A percentile compares a stretch with the other conserved stretches of the same genome.
phyloP scores from a whole-genome alignment of 2,797 vertebrate genomes.

The Momotus momota region DNA sequence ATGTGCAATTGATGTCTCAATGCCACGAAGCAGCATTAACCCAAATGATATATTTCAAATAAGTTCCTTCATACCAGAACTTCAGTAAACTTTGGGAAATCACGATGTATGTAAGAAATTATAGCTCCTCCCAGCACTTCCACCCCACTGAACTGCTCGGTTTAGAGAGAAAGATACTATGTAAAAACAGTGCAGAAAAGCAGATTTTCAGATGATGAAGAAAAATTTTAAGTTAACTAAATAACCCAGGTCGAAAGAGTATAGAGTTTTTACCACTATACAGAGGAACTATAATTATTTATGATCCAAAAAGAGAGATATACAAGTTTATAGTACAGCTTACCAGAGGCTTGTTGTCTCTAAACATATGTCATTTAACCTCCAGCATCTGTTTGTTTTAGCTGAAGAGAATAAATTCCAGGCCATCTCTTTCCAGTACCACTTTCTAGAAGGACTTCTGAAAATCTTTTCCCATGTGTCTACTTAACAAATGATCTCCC shows the following conservation, averaged over 20 bases:
- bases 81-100: not conserved
- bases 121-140: not conserved
- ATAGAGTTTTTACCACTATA: not conserved
- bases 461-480: not conserved
- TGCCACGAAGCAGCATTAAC: not conserved
- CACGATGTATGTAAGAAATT: not conserved
- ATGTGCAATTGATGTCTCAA: not conserved
- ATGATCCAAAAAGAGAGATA: not conserved
- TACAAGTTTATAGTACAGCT: not conserved
- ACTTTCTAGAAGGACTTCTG: not conserved
- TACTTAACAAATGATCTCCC: not conserved
- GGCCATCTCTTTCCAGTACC: not conserved
- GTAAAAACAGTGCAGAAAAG: not conserved
- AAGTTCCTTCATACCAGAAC: not conserved
- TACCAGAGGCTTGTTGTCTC: not conserved
- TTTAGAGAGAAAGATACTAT: not conserved
- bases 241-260: not conserved
- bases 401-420: not conserved
- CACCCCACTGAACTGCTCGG: not conserved
- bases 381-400: not conserved
- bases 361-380: not conserved
- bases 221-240: not conserved
- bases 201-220: not conserved
- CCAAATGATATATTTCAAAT: not conserved
- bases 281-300: not conserved